phyloP scores from a whole-genome alignment of 2,797 vertebrate species.

The Lateolabrax maculatus region DNA sequence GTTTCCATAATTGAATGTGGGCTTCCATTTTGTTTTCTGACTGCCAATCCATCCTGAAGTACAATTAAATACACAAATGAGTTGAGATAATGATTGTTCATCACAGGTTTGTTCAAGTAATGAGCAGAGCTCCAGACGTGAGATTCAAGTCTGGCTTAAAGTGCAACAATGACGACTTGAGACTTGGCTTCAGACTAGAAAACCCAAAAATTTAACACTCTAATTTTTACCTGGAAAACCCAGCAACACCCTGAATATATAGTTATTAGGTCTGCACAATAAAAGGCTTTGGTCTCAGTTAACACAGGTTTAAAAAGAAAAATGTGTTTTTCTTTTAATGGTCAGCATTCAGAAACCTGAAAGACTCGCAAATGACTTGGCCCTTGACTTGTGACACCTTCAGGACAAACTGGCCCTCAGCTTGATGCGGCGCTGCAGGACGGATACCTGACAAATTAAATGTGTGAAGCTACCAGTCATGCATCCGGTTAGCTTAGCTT shows the following conservation, averaged over 20 bases:
- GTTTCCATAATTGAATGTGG: not conserved
- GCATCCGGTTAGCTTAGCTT: not conserved
- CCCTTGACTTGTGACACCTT: not conserved
- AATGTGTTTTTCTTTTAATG: no score
- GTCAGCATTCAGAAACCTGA: not conserved
- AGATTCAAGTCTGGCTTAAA: not conserved
- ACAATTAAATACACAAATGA: not conserved
- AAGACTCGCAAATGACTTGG: not conserved
- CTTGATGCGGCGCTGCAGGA: no score
- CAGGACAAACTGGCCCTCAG: no score
- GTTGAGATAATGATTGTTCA: not conserved
- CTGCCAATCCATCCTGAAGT: not conserved
- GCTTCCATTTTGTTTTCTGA: conserved; percentile 13
- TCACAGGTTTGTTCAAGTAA: not conserved
- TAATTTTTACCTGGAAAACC: not conserved
- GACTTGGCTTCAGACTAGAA: not conserved
- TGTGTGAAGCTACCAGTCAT: no score
- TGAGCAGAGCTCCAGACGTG: not conserved
- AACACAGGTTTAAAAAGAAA: not conserved
- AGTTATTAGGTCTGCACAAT: not conserved
- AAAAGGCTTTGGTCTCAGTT: not conserved
- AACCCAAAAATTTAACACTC: not conserved
- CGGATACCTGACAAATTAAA: no score
- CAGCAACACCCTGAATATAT: not conserved
- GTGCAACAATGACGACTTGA: not conserved